Evolutionary conservation across 2,888 invertebrate genomes (phyloP), one percentile per base, ranked within the genome.

Genomic region (Endotricha flammealis): DNA sequence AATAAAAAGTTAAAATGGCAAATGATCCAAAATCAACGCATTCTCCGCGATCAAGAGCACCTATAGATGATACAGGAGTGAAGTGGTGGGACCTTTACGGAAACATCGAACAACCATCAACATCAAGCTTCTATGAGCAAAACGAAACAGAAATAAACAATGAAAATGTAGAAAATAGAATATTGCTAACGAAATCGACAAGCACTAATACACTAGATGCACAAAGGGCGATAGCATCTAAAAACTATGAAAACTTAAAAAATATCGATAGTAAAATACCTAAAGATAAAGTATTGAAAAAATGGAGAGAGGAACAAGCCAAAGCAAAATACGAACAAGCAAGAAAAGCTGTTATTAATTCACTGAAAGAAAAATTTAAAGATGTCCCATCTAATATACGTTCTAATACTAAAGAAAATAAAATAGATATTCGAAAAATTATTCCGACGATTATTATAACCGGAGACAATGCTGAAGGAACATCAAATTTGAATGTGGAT

Each of bases 401-500:
- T 50, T 51, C 56, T 69, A 58, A 41, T 46, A 39, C 32, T 34
- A 41, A 49, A 55, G 46, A 41, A 33, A 59, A 57, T 64, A 80
- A 62, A 64, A 66, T 52, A 58, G 63, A 53, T 56, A 66, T 53
- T 68, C 44, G 52, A 46, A 58, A 53, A 60, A 57, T 62, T 57
- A 59, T 64, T 48, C 61, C 67, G 29, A 50, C 60, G 55, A 70
- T 69, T 65, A 67, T 65, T 61, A 71, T 69, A 65, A 70, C 64
- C 56, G 70, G 70, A 74, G 78, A 78, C 74, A 71, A 73, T 73
- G 71, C 65, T 61, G 73, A 79, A 75, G 78, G 68, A 67, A 74
- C 73, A 75, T 79, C 80, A 78, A 81, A 80, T 77, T 70, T 66
- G 64, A 81, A 79, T 78, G 65, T 65, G 68, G 67, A 74, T 64